Percentiles rank a stretch among this genome's conserved stretches.
phyloP scores from a whole-genome alignment of 2,113 vertebrate species.

The Brachionichthys hirsutus region DNA sequence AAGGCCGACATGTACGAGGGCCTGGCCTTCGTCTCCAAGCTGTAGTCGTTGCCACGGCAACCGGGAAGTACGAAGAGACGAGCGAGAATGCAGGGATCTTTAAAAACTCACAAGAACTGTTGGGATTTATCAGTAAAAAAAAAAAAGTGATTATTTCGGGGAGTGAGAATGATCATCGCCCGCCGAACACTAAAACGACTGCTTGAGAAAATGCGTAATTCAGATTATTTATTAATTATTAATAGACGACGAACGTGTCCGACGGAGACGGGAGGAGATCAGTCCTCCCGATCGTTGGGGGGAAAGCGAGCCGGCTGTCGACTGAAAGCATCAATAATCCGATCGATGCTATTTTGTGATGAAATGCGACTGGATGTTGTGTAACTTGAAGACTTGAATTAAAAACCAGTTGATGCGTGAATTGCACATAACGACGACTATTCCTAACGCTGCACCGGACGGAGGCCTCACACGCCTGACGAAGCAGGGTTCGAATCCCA shows the following conservation, averaged over 20 bases:
- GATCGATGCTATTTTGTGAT: neutral
- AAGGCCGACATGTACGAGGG: conserved; percentile 93
- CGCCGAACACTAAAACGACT: conserved; percentile 6
- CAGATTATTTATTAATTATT: no score
- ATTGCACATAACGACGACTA: conserved; percentile 30
- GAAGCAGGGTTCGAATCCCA: conserved; percentile 28
- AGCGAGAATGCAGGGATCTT: neutral
- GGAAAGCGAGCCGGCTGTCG: no score
- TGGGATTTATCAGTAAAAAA: neutral
- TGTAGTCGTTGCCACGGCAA: conserved; percentile 62
- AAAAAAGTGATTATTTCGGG: neutral
- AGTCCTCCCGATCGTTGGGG: no score
- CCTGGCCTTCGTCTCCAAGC: conserved; percentile 85
- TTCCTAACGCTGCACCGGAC: conserved; percentile 34
- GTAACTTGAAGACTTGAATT: conserved; percentile 31
- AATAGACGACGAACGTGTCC: no score
- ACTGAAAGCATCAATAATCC: no score
- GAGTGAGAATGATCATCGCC: neutral
- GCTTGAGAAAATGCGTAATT: neutral
- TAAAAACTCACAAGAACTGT: conserved; percentile 3
- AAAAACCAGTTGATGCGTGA: no score
- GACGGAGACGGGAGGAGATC: no score
- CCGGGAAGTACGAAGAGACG: neutral
- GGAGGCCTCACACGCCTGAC: conserved; percentile 30
- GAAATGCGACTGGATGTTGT: neutral